These are phyloP conservation scores for Toxotes chatareus DNA, from an alignment of 2,113 vertebrate genomes.

Conservation along the genomic window DNA sequence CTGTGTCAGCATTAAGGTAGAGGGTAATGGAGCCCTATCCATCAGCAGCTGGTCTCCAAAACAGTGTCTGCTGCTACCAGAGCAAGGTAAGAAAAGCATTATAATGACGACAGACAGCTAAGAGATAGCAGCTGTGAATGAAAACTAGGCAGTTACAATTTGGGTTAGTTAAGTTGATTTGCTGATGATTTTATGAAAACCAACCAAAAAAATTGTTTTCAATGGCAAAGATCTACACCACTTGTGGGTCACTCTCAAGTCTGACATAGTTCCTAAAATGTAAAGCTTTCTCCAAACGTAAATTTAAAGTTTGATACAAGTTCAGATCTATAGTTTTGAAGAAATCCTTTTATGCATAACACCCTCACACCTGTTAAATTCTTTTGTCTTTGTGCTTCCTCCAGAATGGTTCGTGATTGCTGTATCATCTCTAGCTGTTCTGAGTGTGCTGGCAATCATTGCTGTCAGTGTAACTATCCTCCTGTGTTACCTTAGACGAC, in stretches of 20 bases:
- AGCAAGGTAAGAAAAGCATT: conserved; percentile 68
- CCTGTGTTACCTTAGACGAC: conserved; percentile 71
- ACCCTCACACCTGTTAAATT: neutral
- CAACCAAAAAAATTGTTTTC: too few relatives aligned
- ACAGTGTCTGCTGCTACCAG: conserved; percentile 74
- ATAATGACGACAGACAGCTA: neutral
- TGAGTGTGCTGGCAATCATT: conserved; percentile 40
- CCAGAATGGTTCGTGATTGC: conserved; percentile 63
- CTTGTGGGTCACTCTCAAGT: too few relatives aligned
- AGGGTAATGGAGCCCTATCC: neutral
- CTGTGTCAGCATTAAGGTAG: conserved; percentile 73
- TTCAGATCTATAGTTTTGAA: neutral
- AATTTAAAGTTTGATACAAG: neutral
- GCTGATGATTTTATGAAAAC: too few relatives aligned
- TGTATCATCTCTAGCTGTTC: conserved; percentile 39
- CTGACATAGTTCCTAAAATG: too few relatives aligned
- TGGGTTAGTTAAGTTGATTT: too few relatives aligned
- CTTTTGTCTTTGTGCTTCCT: conserved; percentile 22
- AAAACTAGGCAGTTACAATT: neutral
- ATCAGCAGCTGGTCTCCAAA: conserved; percentile 43
- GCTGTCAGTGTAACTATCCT: conserved; percentile 28
- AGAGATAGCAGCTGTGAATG: neutral
- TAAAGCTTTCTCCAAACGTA: too few relatives aligned
- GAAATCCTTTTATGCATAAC: neutral
- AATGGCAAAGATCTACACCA: too few relatives aligned